Percentiles rank a stretch among this genome's conserved stretches.
Evolutionary conservation across 2,888 invertebrate genomes (phyloP).

Genomic region (Ptilodon capucinus): DNA sequence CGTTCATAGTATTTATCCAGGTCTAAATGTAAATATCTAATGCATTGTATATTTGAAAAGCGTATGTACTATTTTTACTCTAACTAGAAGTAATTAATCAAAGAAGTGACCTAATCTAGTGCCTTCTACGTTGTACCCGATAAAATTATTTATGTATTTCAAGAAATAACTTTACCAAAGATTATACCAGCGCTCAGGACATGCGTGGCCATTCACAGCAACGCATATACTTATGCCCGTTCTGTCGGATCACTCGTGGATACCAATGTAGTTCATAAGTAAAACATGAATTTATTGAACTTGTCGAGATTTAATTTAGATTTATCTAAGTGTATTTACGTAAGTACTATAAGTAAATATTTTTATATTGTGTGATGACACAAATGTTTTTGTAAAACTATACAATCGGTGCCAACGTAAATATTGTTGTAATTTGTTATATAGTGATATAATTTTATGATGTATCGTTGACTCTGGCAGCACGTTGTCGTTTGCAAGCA

Average conservation of each 20-base stretch:
- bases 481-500: conserved; percentile 46
- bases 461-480: conserved; percentile 74
- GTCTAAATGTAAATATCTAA: background rate
- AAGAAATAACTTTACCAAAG: conserved; percentile 33
- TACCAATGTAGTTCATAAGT: conserved; percentile 70
- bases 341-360: conserved; percentile 76
- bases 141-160: conserved; percentile 2
- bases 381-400: conserved; percentile 76
- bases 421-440: conserved; percentile 82
- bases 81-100: conserved; percentile 3
- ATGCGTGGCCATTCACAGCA: background rate
- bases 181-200: conserved; percentile 15
- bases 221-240: conserved; percentile 34
- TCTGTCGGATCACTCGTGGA: conserved; percentile 56
- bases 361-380: conserved; percentile 78
- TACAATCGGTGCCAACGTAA: conserved; percentile 81
- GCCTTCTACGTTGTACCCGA: conserved; percentile 25
- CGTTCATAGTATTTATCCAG: background rate
- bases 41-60: background rate
- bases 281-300: conserved; percentile 71
- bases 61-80: background rate
- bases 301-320: conserved; percentile 78
- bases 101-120: conserved; percentile 29
- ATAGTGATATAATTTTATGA: conserved; percentile 78
- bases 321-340: conserved; percentile 71